Conservation (phyloP, 2,113 vertebrate genomes). For the Dasyurus viverrinus region DNA sequence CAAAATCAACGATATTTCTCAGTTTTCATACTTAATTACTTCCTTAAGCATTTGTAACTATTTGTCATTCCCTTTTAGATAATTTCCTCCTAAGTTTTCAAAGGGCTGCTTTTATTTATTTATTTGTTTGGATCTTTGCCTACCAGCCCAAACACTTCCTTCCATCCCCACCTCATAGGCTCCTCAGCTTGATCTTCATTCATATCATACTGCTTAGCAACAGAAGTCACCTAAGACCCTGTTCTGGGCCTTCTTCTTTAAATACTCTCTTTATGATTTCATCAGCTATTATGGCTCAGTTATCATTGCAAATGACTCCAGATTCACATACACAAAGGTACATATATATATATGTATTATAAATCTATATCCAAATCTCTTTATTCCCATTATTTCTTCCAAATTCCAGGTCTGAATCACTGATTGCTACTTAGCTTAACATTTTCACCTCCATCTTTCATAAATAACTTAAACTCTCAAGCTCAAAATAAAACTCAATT, state of each 20-base stretch:
- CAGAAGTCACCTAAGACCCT: not conserved
- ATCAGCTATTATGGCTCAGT: not conserved
- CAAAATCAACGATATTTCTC: not conserved
- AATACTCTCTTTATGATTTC: not conserved
- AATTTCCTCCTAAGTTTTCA: not conserved
- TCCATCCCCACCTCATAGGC: not conserved
- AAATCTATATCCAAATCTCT: too few species aligned
- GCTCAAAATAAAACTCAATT: not conserved
- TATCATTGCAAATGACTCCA: not conserved
- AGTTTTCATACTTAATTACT: not conserved
- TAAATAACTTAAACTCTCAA: not conserved
- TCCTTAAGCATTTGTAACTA: not conserved
- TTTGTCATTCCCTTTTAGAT: not conserved
- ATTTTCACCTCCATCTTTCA: not conserved
- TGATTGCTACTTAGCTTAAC: not conserved
- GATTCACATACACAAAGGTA: too few species aligned
- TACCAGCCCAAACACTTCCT: not conserved
- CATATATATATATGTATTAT: too few species aligned
- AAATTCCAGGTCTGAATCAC: not conserved
- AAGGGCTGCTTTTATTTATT: not conserved
- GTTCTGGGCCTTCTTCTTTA: not conserved
- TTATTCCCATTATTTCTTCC: not conserved
- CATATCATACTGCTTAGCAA: not conserved
- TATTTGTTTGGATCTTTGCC: not conserved
- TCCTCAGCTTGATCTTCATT: not conserved